These are phyloP conservation scores for Zapornia atra DNA, from an alignment of 2,113 vertebrate species.

Conservation along the genomic window DNA sequence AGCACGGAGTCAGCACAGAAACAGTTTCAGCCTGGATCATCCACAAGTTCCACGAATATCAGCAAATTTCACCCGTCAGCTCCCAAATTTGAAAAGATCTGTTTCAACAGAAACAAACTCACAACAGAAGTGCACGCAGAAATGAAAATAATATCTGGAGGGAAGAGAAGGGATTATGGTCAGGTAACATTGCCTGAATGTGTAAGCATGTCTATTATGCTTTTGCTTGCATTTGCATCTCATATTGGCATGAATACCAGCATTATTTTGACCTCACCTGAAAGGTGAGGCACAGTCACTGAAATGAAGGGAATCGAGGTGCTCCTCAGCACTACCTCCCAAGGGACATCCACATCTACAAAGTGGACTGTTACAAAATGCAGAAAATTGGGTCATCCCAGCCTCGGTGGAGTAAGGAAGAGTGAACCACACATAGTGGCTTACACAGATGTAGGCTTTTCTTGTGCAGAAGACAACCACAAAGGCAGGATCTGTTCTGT, in stretches of 20 bases:
- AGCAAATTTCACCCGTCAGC: not conserved
- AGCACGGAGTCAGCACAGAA: not conserved
- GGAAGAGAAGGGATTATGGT: not conserved
- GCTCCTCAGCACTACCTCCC: not conserved
- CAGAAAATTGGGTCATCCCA: not conserved
- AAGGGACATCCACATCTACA: not conserved
- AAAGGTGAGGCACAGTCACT: not conserved
- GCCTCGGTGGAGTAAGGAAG: not conserved
- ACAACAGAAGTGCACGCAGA: not conserved
- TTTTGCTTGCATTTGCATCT: not conserved
- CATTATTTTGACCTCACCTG: not conserved
- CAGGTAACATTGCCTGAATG: not conserved
- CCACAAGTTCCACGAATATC: fast-evolving
- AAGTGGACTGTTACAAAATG: not conserved
- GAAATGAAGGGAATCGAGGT: not conserved
- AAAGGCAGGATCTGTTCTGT: not conserved
- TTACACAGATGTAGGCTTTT: fast-evolving
- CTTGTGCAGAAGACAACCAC: not conserved
- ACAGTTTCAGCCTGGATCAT: not conserved
- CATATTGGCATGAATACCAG: not conserved
- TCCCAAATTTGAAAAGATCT: not conserved
- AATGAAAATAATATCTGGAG: not conserved
- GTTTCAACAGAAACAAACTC: not conserved
- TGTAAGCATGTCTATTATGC: not conserved
- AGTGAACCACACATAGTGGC: fast-evolving